Conservation (phyloP, 2,113 vertebrate species). For the Pterocles orientalis region DNA sequence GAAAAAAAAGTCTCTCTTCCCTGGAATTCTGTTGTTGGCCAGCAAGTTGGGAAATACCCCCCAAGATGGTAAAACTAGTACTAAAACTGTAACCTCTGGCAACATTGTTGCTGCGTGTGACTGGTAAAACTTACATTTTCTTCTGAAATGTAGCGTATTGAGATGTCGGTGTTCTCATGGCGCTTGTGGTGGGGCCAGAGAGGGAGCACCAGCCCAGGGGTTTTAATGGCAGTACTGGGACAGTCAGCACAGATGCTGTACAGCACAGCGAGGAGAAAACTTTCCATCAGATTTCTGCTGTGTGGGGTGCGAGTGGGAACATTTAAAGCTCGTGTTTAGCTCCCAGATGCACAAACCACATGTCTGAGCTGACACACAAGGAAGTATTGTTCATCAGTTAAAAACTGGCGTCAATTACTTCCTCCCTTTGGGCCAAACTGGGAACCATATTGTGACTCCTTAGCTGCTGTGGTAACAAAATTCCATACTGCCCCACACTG, state of each 20-base stretch:
- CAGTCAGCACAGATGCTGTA: background rate
- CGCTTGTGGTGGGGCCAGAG: background rate
- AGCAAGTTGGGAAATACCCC: background rate
- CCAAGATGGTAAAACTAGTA: background rate
- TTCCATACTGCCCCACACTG: background rate
- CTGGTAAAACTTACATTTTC: background rate
- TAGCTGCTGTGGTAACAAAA: conserved; percentile 12
- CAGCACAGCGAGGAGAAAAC: background rate
- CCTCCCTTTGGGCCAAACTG: conserved; percentile 22
- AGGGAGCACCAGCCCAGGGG: fast-evolving
- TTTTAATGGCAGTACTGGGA: background rate
- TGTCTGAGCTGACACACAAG: conserved; percentile 59
- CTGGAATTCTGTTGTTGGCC: background rate
- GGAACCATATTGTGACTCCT: conserved; percentile 1
- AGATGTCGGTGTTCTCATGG: background rate
- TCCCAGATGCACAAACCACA: conserved; percentile 64
- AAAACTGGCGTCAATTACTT: conserved; percentile 52
- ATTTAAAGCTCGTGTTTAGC: background rate
- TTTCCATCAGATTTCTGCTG: background rate
- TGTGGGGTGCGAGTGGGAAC: background rate
- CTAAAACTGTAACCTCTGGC: background rate
- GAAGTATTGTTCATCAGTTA: conserved; percentile 58
- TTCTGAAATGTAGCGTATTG: background rate
- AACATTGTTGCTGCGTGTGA: background rate
- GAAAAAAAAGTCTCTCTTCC: background rate